Conservation (phyloP, 2,797 vertebrate species). For the Argya squamiceps region DNA sequence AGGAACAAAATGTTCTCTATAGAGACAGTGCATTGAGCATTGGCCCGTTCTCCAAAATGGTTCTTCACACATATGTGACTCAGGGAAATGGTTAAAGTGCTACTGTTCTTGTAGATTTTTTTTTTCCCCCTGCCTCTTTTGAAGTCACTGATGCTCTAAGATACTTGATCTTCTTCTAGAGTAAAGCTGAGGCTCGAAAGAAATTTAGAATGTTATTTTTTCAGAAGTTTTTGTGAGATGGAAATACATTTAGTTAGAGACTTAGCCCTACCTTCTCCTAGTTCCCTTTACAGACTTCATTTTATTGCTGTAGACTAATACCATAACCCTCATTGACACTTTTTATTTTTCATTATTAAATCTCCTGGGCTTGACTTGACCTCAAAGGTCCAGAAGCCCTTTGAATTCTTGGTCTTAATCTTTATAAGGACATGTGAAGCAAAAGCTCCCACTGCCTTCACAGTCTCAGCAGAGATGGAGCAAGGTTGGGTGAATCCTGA, state of each 20-base stretch:
- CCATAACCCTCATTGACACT: not conserved
- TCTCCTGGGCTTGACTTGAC: not conserved
- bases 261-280: not conserved
- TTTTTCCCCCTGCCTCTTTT: not conserved
- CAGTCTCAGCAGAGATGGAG: not conserved
- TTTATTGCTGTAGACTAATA: not conserved
- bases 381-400: not conserved
- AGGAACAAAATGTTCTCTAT: not conserved
- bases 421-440: not conserved
- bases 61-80: rapidly evolving
- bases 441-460: not conserved
- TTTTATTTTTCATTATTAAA: not conserved
- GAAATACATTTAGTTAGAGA: not conserved
- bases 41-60: not conserved
- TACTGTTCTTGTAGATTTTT: not conserved
- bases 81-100: not conserved
- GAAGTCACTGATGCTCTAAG: not conserved
- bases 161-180: not conserved
- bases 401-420: not conserved
- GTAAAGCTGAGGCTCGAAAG: not conserved
- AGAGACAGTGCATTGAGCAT: not conserved
- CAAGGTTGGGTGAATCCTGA: not conserved
- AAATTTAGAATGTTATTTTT: not conserved
- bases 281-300: not conserved
- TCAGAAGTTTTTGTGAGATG: not conserved